Evolutionary conservation across 2,888 invertebrate species (phyloP).

Genomic region (Microctonus brassicae): DNA sequence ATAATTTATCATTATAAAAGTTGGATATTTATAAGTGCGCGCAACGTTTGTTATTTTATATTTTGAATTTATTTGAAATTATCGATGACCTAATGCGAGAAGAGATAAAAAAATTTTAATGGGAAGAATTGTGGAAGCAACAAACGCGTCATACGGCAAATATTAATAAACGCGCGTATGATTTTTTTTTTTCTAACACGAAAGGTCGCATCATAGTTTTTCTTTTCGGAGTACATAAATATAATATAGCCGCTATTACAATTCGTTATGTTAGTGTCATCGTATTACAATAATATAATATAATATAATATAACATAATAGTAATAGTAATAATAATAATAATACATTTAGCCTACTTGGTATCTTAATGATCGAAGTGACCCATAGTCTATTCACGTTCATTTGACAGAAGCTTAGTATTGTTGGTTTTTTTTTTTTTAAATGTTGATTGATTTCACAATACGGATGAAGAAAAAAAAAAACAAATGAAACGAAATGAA

Average conservation of each 20-base stretch:
- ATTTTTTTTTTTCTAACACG: constrained; percentile 9
- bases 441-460: constrained; percentile 43
- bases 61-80: background rate
- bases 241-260: constrained; percentile 65
- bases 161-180: background rate
- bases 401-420: constrained; percentile 26
- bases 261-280: constrained; percentile 65
- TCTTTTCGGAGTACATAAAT: constrained; percentile 61
- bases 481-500: constrained; percentile 9
- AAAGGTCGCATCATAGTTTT: constrained; percentile 18
- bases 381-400: constrained; percentile 55
- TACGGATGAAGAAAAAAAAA: constrained; percentile 40
- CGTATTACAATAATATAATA: constrained; percentile 57
- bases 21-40: background rate
- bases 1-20: background rate
- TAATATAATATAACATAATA: constrained; percentile 51
- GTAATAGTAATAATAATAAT: constrained; percentile 57
- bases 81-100: background rate
- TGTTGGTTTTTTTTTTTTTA: constrained; percentile 35
- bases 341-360: constrained; percentile 63
- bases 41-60: background rate
- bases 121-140: background rate
- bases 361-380: constrained; percentile 60
- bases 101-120: background rate
- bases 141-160: background rate